Base-by-base conservation (phyloP, 2,888 invertebrate species). In the Ditula angustiorana region DNA sequence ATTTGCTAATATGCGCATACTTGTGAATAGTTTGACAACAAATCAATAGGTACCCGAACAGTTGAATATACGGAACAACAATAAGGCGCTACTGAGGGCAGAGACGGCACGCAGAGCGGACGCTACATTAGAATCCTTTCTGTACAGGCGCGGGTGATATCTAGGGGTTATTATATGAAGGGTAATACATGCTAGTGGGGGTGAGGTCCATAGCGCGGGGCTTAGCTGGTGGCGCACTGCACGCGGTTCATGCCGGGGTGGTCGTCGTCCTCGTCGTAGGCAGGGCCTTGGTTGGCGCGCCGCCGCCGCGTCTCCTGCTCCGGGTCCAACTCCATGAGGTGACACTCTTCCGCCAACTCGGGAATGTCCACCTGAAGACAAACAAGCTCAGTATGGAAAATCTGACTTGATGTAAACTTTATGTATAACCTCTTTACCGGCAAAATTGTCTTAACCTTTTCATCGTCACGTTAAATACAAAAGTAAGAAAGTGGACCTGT, bases 151-250 rank as follows among this genome's bases (percentile, higher is more conserved):
- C 5, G 13, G 13, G 8, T 19, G 19, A 19, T 8, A 41, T 8
- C 19, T 41, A 41, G 19, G 41, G 41, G 41, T 41, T 41, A 41
- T 41, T 19, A 41, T 16, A 41, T 41, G 41, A 35, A 13, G 35
- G 13, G 19, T 41, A n/a, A n/a, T 41, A 41, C 19, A 19, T 8
- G 37, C 16, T 16, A 5, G 37, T 37, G 37, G 5, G 19, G 10
- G 41, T 3, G 19, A n/a, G n/a, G 46, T 24, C 46, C 23, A n/a
- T 5, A 24, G 46, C 2, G 13, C 28, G 50, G 2, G 47, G 69
- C 74, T 93, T 95, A 96, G 87, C 95, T 94, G 69, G 97, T 96
- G 77, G 96, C 95, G 89, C 97, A 97, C 83, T 97, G 97, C 52
- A 96, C 96, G 74, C 95, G 93, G 79, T 95, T 95, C 80, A 95